These are phyloP conservation scores for Solenopsis invicta DNA, from an alignment of 1,140 invertebrate species.

Conservation along the genomic window DNA sequence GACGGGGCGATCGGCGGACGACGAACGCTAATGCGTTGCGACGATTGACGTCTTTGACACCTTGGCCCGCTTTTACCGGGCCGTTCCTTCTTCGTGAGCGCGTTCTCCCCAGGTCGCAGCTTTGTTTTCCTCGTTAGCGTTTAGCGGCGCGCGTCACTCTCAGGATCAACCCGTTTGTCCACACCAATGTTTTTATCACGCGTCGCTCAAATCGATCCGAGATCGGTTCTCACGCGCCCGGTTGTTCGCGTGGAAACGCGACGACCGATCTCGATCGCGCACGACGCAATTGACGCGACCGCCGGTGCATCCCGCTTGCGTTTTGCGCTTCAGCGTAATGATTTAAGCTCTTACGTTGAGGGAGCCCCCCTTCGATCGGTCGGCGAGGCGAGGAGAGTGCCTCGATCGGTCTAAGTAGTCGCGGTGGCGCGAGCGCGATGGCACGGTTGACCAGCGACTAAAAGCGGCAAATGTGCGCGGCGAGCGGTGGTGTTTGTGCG, in stretches of 20 bases:
- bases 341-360: not conserved
- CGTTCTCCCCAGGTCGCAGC: not conserved
- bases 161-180: slow-evolving; percentile 6
- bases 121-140: slow-evolving; percentile 66
- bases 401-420: not conserved
- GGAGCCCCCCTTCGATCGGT: not conserved
- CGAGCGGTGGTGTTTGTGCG: slow-evolving; percentile 65
- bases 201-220: not conserved
- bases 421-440: slow-evolving; percentile 22
- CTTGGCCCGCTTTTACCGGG: slow-evolving; percentile 76
- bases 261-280: not conserved
- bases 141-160: not conserved
- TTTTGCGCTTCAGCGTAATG: slow-evolving; percentile 14
- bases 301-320: slow-evolving; percentile 36
- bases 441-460: slow-evolving; percentile 71
- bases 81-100: not conserved
- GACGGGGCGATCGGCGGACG: not conserved
- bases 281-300: not conserved
- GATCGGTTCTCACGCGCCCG: not conserved
- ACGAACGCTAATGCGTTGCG: slow-evolving; percentile 73
- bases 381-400: not conserved
- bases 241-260: slow-evolving; percentile 10
- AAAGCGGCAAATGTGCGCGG: slow-evolving; percentile 69
- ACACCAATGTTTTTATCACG: not conserved
- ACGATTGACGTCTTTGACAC: slow-evolving; percentile 80